Evolutionary conservation across 2,797 vertebrate genomes (phyloP).

Genomic region (Acanthurus tractus): DNA sequence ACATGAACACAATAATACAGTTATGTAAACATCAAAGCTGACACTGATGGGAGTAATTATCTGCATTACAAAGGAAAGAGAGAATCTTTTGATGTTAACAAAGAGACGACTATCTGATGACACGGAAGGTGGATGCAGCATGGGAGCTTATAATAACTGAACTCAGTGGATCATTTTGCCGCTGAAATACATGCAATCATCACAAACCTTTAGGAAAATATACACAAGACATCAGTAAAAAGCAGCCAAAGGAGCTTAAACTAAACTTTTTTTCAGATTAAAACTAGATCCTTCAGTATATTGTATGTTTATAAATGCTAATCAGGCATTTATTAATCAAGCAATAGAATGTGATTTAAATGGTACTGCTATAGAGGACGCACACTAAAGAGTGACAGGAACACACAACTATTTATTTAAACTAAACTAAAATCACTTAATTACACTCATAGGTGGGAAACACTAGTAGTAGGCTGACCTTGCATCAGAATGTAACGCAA

Average conservation of each 20-base stretch:
- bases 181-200: not conserved
- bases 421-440: not conserved
- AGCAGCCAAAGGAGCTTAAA: not conserved
- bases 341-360: conserved; percentile 15
- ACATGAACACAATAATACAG: conserved; percentile 27
- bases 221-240: not conserved
- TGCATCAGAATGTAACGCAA: not conserved
- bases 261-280: not conserved
- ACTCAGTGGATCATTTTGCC: conserved; percentile 40
- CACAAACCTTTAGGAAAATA: conserved; percentile 7
- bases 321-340: not conserved
- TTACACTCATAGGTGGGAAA: not conserved
- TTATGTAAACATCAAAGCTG: conserved; percentile 64
- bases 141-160: conserved; percentile 39
- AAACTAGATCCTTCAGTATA: conserved; percentile 1
- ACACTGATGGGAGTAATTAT: conserved; percentile 66
- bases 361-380: not conserved
- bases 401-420: not conserved
- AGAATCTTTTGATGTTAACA: conserved; percentile 71
- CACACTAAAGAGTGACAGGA: not conserved
- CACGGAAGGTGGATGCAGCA: conserved; percentile 29
- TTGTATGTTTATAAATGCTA: not conserved
- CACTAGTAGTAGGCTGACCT: not conserved
- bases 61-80: conserved; percentile 63
- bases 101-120: conserved; percentile 57